A percentile compares a stretch with the other conserved stretches of the same genome.
Evolutionary conservation across 2,888 invertebrate genomes (phyloP).

Genomic region (Subacronicta megacephala): DNA sequence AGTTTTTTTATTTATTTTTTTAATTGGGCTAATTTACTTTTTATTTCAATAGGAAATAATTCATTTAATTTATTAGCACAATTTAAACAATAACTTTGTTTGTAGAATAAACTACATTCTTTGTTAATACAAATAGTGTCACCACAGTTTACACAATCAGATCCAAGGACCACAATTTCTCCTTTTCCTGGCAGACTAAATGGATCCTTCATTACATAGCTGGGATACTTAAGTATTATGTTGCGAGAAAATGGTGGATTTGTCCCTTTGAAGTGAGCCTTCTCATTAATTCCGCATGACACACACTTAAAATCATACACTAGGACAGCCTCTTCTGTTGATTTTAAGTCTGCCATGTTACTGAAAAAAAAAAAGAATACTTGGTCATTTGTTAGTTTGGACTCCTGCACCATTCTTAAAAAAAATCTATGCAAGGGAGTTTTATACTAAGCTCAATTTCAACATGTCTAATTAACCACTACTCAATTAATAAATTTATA

Average conservation of each 20-base stretch:
- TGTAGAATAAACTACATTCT: slow-evolving; percentile 95
- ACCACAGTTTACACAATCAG: slow-evolving; percentile 92
- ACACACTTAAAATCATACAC: slow-evolving; percentile 90
- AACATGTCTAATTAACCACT: too few species aligned
- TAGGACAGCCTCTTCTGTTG: slow-evolving; percentile 65
- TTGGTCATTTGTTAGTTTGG: too few species aligned
- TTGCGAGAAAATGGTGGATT: slow-evolving; percentile 93
- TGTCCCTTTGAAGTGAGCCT: slow-evolving; percentile 93
- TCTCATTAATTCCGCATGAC: slow-evolving; percentile 91
- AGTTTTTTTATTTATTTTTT: slow-evolving; percentile 45
- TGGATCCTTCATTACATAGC: slow-evolving; percentile 95
- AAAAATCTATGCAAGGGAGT: too few species aligned
- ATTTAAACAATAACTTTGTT: slow-evolving; percentile 92
- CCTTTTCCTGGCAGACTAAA: slow-evolving; percentile 93
- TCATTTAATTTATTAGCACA: slow-evolving; percentile 91
- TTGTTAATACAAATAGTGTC: slow-evolving; percentile 92
- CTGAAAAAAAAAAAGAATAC: slow-evolving; percentile 68
- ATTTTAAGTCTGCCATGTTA: slow-evolving; percentile 68
- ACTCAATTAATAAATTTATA: too few species aligned
- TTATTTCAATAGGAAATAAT: slow-evolving; percentile 92
- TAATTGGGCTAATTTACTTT: slow-evolving; percentile 88
- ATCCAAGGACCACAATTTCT: slow-evolving; percentile 94
- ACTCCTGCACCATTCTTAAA: too few species aligned
- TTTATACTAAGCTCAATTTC: too few species aligned
- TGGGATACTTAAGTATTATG: slow-evolving; percentile 92